Evolutionary conservation across 2,888 invertebrate species (phyloP), one percentile per base, ranked within the genome.

Genomic region (Drosophila vallismaia): DNA sequence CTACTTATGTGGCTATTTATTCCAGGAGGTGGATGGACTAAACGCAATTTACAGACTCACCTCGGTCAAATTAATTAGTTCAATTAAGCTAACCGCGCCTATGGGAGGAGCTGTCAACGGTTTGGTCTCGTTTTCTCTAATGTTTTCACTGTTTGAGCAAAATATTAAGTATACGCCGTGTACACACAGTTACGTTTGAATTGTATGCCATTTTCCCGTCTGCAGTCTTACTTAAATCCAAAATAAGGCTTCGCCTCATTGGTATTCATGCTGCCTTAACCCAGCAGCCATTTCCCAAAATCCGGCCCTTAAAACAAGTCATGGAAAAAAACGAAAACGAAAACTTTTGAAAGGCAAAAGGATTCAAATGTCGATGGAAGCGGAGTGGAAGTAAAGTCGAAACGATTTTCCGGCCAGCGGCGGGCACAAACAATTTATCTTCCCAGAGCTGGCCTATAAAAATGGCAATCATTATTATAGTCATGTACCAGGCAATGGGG

Each of bases 401-500:
- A 71, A 64, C 45, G 64, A 67, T 64, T 66, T 64, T 70, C 53
- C 60, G 52, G 52, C 49, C 71, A 49, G 48, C 57, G 71, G 71
- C 71, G 51, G 49, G 56, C 52, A 62, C 71, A 74, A 55, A 50
- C 74, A 73, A 80, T 87, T 82, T 81, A 77, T 76, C 71, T 74
- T 69, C 66, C 49, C 46, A 31, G 51, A 60, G 52, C 58, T 48
- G 74, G 67, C 72, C 70, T 76, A 78, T 82, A 87, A 87, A 83
- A 87, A 69, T 51, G 53, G 74, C 74, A 81, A 87, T 85, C 86
- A 87, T 82, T 87, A 82, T 82, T 82, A 83, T 75, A 81, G 79
- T 71, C 82, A 81, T 85, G 88, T 85, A 70, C 87, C 81, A 81
- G 86, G 82, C 88, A 85, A 82, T 78, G 82, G 88, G 82, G 82